Conservation (phyloP, 2,888 invertebrate species). For the Drosophila subquinaria region DNA sequence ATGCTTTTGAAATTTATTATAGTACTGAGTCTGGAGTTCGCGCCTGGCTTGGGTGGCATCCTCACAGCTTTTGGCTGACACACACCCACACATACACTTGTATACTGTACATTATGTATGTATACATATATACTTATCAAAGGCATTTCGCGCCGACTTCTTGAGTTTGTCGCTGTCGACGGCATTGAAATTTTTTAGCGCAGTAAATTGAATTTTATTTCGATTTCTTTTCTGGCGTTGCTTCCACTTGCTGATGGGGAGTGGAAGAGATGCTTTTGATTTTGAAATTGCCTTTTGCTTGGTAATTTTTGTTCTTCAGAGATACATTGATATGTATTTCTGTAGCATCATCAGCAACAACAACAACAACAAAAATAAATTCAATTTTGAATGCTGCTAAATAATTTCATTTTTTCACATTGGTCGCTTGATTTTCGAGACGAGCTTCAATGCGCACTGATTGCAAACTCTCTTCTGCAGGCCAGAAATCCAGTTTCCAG, state of each 20-base stretch:
- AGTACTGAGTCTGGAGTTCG: constrained; percentile 24
- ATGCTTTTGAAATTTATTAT: constrained; percentile 82
- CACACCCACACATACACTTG: constrained; percentile 19
- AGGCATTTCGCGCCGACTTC: constrained; percentile 56
- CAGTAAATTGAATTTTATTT: constrained; percentile 79
- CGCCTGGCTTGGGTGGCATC: constrained; percentile 4
- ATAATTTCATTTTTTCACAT: constrained; percentile 66
- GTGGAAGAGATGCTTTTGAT: constrained; percentile 38
- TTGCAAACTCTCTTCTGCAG: constrained; percentile 44
- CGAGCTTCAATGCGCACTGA: constrained; percentile 65
- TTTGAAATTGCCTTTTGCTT: constrained; percentile 67
- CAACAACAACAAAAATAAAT: constrained; percentile 42
- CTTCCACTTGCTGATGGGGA: constrained; percentile 3
- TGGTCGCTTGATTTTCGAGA: constrained; percentile 62
- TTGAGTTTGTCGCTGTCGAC: constrained; percentile 35
- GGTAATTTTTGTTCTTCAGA: constrained; percentile 63
- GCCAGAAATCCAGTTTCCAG: constrained; percentile 9
- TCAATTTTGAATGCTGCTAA: constrained; percentile 74
- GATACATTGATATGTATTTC: constrained; percentile 25
- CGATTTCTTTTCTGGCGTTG: constrained; percentile 56
- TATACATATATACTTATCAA: constrained; percentile 43
- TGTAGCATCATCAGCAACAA: constrained; percentile 9
- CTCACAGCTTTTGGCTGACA: constrained; percentile 25
- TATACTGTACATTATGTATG: constrained; percentile 22
- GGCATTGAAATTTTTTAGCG: constrained; percentile 67